These are phyloP conservation scores for Montipora capitata DNA, from an alignment of 92 coral and sea anemone species.

Conservation along the genomic window DNA sequence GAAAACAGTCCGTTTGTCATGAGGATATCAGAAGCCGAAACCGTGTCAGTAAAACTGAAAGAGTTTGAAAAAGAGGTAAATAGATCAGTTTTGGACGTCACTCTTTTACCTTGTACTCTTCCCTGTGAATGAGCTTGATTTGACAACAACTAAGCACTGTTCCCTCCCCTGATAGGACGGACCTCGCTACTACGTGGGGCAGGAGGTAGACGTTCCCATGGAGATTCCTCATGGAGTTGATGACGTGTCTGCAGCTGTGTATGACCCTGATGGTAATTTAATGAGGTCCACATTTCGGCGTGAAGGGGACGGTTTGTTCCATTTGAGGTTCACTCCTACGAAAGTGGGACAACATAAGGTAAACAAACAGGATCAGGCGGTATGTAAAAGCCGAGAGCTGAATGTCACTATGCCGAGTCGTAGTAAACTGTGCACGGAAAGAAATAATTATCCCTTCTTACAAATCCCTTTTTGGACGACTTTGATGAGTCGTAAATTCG, in stretches of 20 bases:
- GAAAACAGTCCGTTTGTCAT: slow-evolving; percentile 90
- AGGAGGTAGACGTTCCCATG: slow-evolving; percentile 91
- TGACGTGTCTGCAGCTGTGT: slow-evolving; percentile 83
- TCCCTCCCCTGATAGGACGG: slow-evolving; percentile 49
- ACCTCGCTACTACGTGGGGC: slow-evolving; percentile 74
- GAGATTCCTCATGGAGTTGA: slow-evolving; percentile 86
- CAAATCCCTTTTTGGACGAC: no score
- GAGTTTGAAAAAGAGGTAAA: slow-evolving; percentile 84
- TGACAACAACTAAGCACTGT: not conserved
- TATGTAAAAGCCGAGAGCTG: not conserved
- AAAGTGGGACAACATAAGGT: slow-evolving; percentile 77
- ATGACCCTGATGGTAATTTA: slow-evolving; percentile 82
- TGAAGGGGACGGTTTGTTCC: slow-evolving; percentile 82
- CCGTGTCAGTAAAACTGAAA: slow-evolving; percentile 79
- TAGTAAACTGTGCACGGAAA: no score
- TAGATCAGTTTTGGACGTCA: not conserved
- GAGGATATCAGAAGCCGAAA: slow-evolving; percentile 75
- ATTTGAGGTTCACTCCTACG: slow-evolving; percentile 78
- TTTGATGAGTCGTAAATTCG: no score
- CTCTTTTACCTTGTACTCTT: not conserved
- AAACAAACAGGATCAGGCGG: not conserved
- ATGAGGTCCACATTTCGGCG: slow-evolving; percentile 77
- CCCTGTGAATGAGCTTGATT: no score
- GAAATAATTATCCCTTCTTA: no score
- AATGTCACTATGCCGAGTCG: not conserved